These are phyloP conservation scores for Ciconia maguari DNA, from an alignment of 2,113 vertebrate genomes.

Conservation along the genomic window DNA sequence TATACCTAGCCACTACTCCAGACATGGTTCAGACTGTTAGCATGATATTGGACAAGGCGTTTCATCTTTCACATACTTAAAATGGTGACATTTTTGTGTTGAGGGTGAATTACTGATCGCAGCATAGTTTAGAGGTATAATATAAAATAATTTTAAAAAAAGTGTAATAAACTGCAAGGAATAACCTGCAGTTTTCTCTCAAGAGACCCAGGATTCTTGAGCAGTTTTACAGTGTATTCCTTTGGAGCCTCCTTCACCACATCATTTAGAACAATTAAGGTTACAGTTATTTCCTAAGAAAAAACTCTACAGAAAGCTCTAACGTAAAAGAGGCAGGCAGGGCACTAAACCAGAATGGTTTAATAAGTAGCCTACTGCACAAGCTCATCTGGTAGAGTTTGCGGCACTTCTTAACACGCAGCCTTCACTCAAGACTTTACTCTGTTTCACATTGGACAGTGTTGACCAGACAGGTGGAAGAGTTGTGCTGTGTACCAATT, in stretches of 20 bases:
- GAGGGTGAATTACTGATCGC: not conserved
- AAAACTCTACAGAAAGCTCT: not conserved
- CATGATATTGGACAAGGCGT: not conserved
- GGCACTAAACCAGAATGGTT: not conserved
- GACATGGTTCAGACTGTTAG: not conserved
- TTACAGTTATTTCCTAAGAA: not conserved
- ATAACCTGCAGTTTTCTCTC: not conserved
- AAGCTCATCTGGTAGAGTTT: not conserved
- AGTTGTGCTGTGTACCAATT: accelerated
- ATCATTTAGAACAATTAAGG: not conserved
- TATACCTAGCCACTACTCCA: not conserved
- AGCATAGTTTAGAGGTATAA: not conserved
- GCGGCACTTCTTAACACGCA: not conserved
- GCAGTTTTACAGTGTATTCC: not conserved
- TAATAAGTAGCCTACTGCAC: not conserved
- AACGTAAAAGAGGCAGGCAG: not conserved
- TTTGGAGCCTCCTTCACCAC: not conserved
- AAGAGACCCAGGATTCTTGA: not conserved
- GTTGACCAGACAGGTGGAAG: not conserved
- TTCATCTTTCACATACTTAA: not conserved
- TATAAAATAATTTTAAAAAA: not conserved
- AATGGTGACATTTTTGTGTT: not conserved
- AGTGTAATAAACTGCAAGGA: not conserved
- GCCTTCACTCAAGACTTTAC: not conserved
- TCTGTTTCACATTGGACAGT: not conserved